Evolutionary conservation across 64 coral and sea anemone genomes (phyloP).

Genomic region (Pocillopora damicornis): DNA sequence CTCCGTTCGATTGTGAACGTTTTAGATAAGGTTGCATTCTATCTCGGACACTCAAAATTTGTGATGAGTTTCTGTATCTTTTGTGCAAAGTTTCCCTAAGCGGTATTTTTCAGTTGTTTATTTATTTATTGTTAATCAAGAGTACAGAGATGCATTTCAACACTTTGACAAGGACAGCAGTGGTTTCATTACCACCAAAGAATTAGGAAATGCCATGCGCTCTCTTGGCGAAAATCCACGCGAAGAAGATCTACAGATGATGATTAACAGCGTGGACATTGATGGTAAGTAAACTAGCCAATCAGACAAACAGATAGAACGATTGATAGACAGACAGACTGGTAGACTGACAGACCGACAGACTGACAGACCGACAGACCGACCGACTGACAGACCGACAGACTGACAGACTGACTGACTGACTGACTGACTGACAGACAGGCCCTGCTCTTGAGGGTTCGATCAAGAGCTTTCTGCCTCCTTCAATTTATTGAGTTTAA

Average conservation of each 20-base stretch:
- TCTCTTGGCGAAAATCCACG: slow-evolving; percentile 62
- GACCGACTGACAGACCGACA: no score
- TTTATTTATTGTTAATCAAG: neutral
- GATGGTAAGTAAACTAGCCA: slow-evolving; percentile 34
- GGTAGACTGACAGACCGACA: neutral
- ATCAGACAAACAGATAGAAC: neutral
- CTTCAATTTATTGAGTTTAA: neutral
- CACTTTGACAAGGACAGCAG: slow-evolving; percentile 69
- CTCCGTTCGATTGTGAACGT: no score
- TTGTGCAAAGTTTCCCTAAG: no score
- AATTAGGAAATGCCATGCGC: slow-evolving; percentile 54
- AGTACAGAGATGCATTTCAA: slow-evolving; percentile 59
- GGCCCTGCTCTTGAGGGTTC: no score
- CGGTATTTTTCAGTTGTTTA: neutral
- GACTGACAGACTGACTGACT: no score
- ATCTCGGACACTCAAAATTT: no score
- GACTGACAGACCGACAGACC: no score
- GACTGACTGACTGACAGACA: no score
- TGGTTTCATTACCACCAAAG: slow-evolving; percentile 61
- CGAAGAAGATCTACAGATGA: slow-evolving; percentile 56
- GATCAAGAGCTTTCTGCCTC: no score
- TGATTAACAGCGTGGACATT: slow-evolving; percentile 70
- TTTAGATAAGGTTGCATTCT: no score
- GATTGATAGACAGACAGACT: neutral
- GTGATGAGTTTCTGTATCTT: no score